phyloP scores from a whole-genome alignment of 2,113 vertebrate species.

The Columba janthina region DNA sequence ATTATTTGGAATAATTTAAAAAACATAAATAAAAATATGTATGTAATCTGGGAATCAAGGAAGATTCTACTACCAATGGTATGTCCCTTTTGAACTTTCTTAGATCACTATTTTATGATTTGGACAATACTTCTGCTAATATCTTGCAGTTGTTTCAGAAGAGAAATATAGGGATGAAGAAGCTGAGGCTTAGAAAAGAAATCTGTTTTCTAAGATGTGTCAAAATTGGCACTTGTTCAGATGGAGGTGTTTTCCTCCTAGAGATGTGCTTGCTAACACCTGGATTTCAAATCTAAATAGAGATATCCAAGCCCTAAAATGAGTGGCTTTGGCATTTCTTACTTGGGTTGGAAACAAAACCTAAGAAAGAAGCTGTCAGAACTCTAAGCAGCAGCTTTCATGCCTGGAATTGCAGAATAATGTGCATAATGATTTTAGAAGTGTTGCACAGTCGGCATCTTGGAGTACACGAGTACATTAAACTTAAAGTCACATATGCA shows the following conservation, averaged over 20 bases:
- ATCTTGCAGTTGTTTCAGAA: background rate
- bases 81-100: background rate
- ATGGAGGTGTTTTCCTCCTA: background rate
- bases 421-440: constrained; percentile 61
- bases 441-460: constrained; percentile 70
- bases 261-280: background rate
- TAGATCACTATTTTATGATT: background rate
- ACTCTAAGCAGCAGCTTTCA: constrained; percentile 49
- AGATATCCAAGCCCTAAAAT: background rate
- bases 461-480: constrained; percentile 63
- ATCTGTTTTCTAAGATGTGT: background rate
- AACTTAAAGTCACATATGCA: constrained; percentile 72
- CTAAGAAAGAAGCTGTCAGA: constrained; percentile 11
- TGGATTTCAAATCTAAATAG: background rate
- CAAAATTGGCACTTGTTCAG: background rate
- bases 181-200: background rate
- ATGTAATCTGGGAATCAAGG: background rate
- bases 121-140: background rate
- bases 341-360: constrained; percentile 24
- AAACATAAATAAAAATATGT: background rate
- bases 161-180: background rate
- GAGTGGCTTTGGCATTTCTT: constrained; percentile 4
- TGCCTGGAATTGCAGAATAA: constrained; percentile 61
- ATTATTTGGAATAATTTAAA: background rate
- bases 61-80: background rate